Percentiles rank a stretch among this genome's conserved stretches.
Evolutionary conservation across 2,797 vertebrate species (phyloP).

Genomic region (Myotis myotis): DNA sequence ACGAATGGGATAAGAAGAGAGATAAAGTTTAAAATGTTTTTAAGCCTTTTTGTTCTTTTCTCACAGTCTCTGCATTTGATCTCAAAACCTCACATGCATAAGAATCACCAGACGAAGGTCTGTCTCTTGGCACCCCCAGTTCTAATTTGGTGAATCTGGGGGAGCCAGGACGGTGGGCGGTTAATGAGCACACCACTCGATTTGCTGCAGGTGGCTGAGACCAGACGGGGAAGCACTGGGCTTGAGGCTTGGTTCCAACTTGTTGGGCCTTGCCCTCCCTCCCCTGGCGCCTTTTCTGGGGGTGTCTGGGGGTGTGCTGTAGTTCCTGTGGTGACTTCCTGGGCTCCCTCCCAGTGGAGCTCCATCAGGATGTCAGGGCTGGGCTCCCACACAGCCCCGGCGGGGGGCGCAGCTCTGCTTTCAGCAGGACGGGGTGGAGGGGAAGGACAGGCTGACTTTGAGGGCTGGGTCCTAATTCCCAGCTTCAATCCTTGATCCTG

Average conservation of each 20-base stretch:
- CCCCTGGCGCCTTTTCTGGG: constrained; percentile 45
- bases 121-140: not conserved
- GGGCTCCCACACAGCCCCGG: not conserved
- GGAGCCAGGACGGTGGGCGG: not conserved
- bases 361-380: not conserved
- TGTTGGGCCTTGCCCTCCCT: not conserved
- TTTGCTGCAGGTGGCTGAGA: not conserved
- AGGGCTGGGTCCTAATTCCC: not conserved
- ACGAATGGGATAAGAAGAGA: not conserved
- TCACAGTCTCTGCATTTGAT: not conserved
- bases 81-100: not conserved
- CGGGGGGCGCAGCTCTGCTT: not conserved
- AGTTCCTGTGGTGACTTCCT: constrained; percentile 58
- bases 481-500: not conserved
- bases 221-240: not conserved
- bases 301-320: not conserved
- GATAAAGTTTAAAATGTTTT: not conserved
- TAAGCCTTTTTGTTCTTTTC: constrained; percentile 24
- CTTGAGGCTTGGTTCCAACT: not conserved
- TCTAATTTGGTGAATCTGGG: not conserved
- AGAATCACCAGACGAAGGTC: not conserved
- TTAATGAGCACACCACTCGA: not conserved
- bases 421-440: not conserved
- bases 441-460: not conserved
- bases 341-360: not conserved